Evolutionary conservation across 2,888 invertebrate species (phyloP), one percentile per base, ranked within the genome.

Genomic region (Dryobota labecula): DNA sequence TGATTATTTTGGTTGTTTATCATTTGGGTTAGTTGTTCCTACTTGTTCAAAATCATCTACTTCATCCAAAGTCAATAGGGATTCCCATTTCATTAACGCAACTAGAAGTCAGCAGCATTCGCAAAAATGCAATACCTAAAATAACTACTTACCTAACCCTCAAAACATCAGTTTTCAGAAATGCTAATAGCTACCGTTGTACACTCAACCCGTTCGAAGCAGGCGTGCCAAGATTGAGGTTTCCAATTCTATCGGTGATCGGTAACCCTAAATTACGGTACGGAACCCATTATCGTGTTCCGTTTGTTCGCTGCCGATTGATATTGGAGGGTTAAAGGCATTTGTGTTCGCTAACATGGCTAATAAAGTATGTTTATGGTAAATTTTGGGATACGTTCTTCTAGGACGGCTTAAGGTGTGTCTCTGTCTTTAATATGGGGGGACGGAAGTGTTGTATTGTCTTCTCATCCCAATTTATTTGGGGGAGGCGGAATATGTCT

Each of bases 231-330:
- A 91, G 91, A 92, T 90, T 86, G 90, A 87, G 90, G 90, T 91
- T 88, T 86, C 87, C 91, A 88, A 90, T 92, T 90, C 91, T 88
- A 91, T 90, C 80, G 90, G 87, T 87, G 87, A 91, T 91, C 89
- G 83, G 81, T 85, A 88, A 89, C 89, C 90, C 90, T 90, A 90
- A 91, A 92, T 92, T 91, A 90, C 91, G 90, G 89, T 89, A 78
- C 89, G 87, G 86, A 85, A 86, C 87, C 86, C 88, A 87, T 89
- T 86, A 88, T 87, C 82, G 87, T 81, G 84, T 87, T 85, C 88
- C 86, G 87, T 88, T 88, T 87, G 87, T 88, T 84, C 82, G 87
- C 82, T 83, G 76, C 79, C 89, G 87, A 90, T 91, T 91, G 92
- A 91, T 91, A 90, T 90, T 90, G 88, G 84, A 78, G 84, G 84